Conservation (phyloP, 2,888 invertebrate species). For the Chrysomela aeneicollis region DNA sequence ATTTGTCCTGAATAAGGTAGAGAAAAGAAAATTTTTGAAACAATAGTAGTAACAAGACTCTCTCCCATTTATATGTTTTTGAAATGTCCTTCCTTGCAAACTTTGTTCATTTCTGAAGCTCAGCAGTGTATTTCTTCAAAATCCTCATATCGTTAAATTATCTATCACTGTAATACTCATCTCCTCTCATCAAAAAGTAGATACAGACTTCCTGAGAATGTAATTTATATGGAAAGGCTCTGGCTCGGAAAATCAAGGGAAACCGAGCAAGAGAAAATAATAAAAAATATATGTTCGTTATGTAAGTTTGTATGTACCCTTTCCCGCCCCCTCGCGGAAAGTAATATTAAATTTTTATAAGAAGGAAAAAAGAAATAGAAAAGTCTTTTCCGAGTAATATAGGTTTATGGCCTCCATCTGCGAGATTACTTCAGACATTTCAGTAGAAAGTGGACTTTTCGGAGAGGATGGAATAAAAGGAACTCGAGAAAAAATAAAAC, state of each 20-base stretch:
- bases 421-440: slow-evolving; percentile 63
- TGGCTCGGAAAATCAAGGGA: slow-evolving; percentile 29
- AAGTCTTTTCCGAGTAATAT: slow-evolving; percentile 63
- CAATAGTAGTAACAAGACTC: too few species aligned
- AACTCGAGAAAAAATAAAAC: slow-evolving; percentile 52
- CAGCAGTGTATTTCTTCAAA: background rate
- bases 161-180: background rate
- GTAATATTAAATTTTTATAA: slow-evolving; percentile 64
- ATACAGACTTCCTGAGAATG: slow-evolving; percentile 15
- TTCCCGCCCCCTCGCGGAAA: slow-evolving; percentile 45
- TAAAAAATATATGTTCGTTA: slow-evolving; percentile 46
- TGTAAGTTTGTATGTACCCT: slow-evolving; percentile 41
- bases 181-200: background rate
- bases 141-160: background rate
- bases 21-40: too few species aligned
- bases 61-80: too few species aligned
- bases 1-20: too few species aligned
- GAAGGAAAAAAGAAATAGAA: slow-evolving; percentile 62
- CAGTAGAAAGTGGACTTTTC: slow-evolving; percentile 61
- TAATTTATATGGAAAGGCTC: slow-evolving; percentile 30
- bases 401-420: slow-evolving; percentile 64
- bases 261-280: slow-evolving; percentile 39
- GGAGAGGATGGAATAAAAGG: slow-evolving; percentile 48
- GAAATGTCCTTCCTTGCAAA: too few species aligned
- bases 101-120: background rate